A percentile compares a stretch with the other conserved stretches of the same genome.
These are phyloP conservation scores for Teleogryllus oceanicus DNA, from an alignment of 2,888 invertebrate species.

Conservation along the genomic window DNA sequence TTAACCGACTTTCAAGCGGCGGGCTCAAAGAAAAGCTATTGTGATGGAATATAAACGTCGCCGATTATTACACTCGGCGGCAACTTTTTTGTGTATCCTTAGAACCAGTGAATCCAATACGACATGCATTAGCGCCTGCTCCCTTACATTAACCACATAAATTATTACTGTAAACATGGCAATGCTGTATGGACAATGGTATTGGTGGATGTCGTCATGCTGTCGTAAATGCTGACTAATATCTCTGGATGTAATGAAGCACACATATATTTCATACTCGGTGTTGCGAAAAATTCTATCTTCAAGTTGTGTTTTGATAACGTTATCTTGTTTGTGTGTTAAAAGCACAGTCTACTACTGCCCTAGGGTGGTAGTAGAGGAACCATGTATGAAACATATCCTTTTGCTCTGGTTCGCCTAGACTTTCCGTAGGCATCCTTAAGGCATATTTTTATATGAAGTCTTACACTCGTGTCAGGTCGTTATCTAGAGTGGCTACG, in stretches of 20 bases:
- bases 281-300: constrained; percentile 25
- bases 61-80: not conserved
- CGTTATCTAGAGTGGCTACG: constrained; percentile 39
- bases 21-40: constrained; percentile 18
- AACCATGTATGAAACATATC: constrained; percentile 39
- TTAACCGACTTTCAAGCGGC: not conserved
- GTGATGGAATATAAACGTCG: constrained; percentile 18
- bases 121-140: constrained; percentile 18
- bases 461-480: constrained; percentile 37
- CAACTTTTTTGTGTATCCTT: not conserved
- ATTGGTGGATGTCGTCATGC: constrained; percentile 27
- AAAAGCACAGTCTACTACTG: constrained; percentile 28
- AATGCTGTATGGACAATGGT: constrained; percentile 32
- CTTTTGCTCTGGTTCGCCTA: constrained; percentile 35
- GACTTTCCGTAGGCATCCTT: constrained; percentile 38
- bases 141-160: constrained; percentile 2
- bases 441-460: constrained; percentile 38
- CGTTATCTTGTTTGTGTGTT: constrained; percentile 32
- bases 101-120: not conserved
- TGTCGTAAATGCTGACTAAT: constrained; percentile 24
- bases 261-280: constrained; percentile 25
- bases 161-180: constrained; percentile 9
- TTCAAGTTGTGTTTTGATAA: constrained; percentile 28
- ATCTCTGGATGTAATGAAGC: constrained; percentile 31
- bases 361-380: constrained; percentile 30